A percentile compares a stretch with the other conserved stretches of the same genome.
Evolutionary conservation across 2,113 vertebrate species (phyloP).

Genomic region (Tupaia chinensis): DNA sequence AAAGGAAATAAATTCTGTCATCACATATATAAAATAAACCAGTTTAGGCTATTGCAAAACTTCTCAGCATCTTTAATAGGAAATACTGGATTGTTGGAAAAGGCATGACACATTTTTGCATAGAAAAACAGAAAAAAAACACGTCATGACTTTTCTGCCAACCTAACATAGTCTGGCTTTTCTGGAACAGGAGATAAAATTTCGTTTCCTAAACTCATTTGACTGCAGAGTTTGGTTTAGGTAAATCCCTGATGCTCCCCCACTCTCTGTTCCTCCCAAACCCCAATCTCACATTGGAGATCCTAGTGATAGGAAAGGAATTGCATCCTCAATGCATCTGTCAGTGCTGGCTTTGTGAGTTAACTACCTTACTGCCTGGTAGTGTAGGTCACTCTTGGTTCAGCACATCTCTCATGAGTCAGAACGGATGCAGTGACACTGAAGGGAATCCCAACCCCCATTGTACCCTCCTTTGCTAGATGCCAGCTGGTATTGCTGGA

Average conservation of each 20-base stretch:
- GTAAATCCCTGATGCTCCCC: conserved; percentile 5
- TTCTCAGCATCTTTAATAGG: conserved; percentile 50
- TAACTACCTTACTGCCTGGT: background rate
- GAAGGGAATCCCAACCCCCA: background rate
- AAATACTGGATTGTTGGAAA: too few relatives aligned
- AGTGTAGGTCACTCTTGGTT: background rate
- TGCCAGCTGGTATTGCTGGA: background rate
- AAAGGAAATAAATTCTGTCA: background rate
- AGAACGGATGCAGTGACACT: background rate
- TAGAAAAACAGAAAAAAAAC: too few relatives aligned
- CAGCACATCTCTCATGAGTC: background rate
- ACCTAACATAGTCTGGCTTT: conserved; percentile 63
- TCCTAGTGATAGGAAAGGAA: background rate
- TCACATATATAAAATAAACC: conserved; percentile 15
- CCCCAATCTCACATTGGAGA: background rate
- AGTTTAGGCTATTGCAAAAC: conserved; percentile 48
- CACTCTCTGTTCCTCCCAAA: background rate
- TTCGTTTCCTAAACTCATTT: conserved; percentile 58
- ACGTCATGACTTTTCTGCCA: too few relatives aligned
- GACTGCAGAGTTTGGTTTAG: conserved; percentile 36
- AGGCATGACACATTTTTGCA: too few relatives aligned
- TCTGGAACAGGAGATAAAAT: conserved; percentile 34
- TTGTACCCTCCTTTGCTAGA: background rate
- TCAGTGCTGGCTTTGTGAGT: background rate
- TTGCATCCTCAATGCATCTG: background rate